Conservation (phyloP, 2,888 invertebrate species). For the Acleris literana region DNA sequence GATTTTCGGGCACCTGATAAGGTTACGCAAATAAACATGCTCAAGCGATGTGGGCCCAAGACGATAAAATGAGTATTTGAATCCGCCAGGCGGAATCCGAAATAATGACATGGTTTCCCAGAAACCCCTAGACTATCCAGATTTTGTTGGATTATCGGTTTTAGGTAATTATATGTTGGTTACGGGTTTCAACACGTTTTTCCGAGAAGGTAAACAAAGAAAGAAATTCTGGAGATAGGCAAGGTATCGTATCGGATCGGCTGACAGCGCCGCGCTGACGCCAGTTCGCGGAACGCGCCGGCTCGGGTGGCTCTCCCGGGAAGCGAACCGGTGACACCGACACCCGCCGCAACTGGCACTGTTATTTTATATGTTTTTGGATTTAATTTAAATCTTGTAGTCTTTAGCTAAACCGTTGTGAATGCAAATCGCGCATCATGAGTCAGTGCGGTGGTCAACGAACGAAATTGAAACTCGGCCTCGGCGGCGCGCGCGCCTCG, state of each 20-base stretch:
- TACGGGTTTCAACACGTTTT: constrained; percentile 7
- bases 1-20: too few relatives aligned
- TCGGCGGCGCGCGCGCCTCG: constrained; percentile 5
- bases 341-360: not conserved
- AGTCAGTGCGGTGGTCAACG: constrained; percentile 11
- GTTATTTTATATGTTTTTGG: too few relatives aligned
- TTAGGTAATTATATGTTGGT: not conserved
- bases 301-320: constrained; percentile 25
- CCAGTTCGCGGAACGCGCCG: constrained; percentile 16
- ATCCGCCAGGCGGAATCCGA: too few relatives aligned
- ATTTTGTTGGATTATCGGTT: not conserved
- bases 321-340: constrained; percentile 8
- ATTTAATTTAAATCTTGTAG: too few relatives aligned
- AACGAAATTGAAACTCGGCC: constrained; percentile 18
- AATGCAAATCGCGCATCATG: not conserved
- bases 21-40: too few relatives aligned
- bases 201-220: constrained; percentile 31
- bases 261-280: constrained; percentile 12
- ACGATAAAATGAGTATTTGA: too few relatives aligned
- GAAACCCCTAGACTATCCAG: not conserved
- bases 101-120: not conserved
- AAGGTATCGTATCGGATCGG: not conserved
- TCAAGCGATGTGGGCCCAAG: too few relatives aligned
- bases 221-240: constrained; percentile 17
- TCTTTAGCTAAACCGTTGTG: not conserved